Conservation (phyloP, 1,140 invertebrate species). For the Andrena cerasifolii region DNA sequence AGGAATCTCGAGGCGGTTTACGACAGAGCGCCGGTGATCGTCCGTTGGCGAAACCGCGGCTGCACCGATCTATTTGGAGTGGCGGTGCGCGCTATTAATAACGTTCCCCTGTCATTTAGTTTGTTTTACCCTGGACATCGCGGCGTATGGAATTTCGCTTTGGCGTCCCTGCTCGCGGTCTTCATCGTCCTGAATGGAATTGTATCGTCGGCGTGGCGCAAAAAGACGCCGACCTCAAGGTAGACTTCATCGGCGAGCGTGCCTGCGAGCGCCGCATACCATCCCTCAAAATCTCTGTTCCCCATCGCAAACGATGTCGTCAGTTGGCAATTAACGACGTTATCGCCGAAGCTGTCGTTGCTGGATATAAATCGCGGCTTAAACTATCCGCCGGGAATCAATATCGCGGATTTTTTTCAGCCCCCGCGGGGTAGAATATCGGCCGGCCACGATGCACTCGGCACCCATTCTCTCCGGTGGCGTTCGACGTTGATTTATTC, state of each 20-base stretch:
- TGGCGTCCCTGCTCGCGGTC: conserved; percentile 54
- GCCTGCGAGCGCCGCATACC: conserved; percentile 32
- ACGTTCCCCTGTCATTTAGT: conserved; percentile 29
- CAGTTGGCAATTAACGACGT: conserved; percentile 18
- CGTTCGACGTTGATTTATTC: neutral
- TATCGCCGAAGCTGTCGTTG: neutral
- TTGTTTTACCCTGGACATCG: conserved; percentile 30
- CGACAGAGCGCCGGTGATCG: conserved; percentile 16
- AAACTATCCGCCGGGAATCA: neutral
- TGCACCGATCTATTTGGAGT: conserved; percentile 32
- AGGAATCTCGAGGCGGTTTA: conserved; percentile 6
- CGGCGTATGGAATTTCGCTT: conserved; percentile 57
- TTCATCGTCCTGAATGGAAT: conserved; percentile 59
- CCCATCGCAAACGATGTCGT: conserved; percentile 14
- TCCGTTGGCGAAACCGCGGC: neutral
- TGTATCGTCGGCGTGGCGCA: conserved; percentile 53
- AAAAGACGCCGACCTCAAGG: conserved; percentile 62
- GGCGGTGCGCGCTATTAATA: conserved; percentile 43
- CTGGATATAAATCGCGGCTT: neutral
- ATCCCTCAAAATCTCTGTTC: conserved; percentile 51
- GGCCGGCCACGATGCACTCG: too few relatives aligned
- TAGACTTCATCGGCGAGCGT: conserved; percentile 60
- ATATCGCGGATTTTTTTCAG: neutral
- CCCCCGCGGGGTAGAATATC: neutral
- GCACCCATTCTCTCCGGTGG: neutral